Conservation (phyloP, 2,113 vertebrate genomes). For the Tursiops truncatus region DNA sequence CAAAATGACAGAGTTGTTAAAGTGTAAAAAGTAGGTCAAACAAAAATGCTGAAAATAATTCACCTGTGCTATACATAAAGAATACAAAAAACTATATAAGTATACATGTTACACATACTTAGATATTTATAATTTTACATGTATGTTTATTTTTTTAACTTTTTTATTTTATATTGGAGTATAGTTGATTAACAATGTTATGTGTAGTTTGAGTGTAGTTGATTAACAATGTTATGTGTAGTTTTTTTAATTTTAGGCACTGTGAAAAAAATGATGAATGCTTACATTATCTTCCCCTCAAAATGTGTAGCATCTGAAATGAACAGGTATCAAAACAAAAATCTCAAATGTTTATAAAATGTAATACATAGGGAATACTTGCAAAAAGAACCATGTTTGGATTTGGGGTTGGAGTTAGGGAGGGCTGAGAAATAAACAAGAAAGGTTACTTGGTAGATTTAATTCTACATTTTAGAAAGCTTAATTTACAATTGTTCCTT, state of each 20-base stretch:
- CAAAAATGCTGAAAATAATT: background rate
- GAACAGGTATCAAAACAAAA: background rate
- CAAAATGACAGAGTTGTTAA: slow-evolving; percentile 1
- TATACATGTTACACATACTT: background rate
- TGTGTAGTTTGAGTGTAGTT: too few species aligned
- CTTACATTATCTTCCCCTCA: background rate
- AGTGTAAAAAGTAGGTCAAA: background rate
- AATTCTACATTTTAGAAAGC: slow-evolving; percentile 7
- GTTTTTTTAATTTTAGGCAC: background rate
- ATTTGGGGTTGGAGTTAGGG: background rate
- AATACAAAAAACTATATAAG: background rate
- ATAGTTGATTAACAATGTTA: too few species aligned
- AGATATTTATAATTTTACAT: background rate
- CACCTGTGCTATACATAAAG: background rate
- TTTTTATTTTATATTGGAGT: too few species aligned
- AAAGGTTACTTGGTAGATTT: slow-evolving; percentile 3
- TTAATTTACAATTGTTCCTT: background rate
- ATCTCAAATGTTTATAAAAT: slow-evolving; percentile 3
- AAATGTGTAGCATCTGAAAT: background rate
- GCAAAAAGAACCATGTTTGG: background rate
- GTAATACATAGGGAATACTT: background rate
- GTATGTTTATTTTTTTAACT: background rate
- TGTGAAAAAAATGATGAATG: background rate
- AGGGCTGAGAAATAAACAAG: background rate
- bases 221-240: too few species aligned